These are phyloP conservation scores for Tenthredo distinguenda DNA, from an alignment of 2,888 invertebrate genomes.

Conservation along the genomic window DNA sequence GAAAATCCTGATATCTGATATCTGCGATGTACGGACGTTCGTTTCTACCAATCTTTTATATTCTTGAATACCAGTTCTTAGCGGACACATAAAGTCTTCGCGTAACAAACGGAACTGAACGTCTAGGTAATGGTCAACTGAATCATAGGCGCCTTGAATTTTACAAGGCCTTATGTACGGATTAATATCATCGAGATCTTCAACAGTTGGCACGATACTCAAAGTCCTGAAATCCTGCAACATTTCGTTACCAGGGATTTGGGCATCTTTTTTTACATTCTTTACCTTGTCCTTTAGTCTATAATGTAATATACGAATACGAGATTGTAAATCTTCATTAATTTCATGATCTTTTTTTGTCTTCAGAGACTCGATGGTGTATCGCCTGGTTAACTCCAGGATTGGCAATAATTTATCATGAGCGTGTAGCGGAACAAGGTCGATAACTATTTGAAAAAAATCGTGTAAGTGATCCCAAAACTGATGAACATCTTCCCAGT, in stretches of 20 bases:
- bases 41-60: constrained; percentile 73
- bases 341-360: background rate
- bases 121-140: constrained; percentile 87
- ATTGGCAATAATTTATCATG: constrained; percentile 68
- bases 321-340: constrained; percentile 74
- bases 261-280: background rate
- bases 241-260: background rate
- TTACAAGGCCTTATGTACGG: constrained; percentile 82
- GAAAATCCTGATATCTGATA: constrained; percentile 75
- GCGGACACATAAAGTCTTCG: constrained; percentile 89
- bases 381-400: constrained; percentile 60
- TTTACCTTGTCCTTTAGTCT: background rate
- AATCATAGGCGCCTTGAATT: constrained; percentile 82
- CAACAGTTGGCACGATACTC: constrained; percentile 80
- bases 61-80: constrained; percentile 85
- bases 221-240: constrained; percentile 75
- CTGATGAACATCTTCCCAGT: constrained; percentile 62
- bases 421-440: constrained; percentile 68
- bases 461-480: constrained; percentile 64
- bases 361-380: constrained; percentile 3
- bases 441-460: constrained; percentile 74
- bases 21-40: background rate
- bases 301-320: constrained; percentile 65
- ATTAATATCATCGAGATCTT: constrained; percentile 73
- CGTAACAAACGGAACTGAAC: constrained; percentile 88